Conservation (phyloP, 2,888 invertebrate genomes). For the Acronicta psi region DNA sequence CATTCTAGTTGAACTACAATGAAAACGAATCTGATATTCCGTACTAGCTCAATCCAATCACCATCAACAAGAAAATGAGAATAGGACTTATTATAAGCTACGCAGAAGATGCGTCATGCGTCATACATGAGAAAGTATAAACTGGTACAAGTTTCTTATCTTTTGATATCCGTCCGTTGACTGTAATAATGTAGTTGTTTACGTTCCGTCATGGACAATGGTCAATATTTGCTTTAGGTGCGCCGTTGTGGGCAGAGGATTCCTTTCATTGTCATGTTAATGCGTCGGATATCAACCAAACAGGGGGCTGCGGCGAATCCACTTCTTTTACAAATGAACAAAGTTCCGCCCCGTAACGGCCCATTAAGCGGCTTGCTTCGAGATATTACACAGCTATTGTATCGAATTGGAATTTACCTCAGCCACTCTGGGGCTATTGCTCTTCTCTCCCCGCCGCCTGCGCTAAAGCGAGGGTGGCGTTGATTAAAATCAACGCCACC, state of each 20-base stretch:
- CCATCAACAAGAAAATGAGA: too few relatives aligned
- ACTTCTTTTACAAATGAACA: conserved; percentile 68
- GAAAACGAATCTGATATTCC: too few relatives aligned
- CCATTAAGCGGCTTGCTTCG: conserved; percentile 72
- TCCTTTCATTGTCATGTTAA: conserved; percentile 69
- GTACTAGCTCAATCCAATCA: too few relatives aligned
- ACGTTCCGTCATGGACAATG: conserved; percentile 57
- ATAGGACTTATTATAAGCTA: too few relatives aligned
- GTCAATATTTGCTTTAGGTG: conserved; percentile 69
- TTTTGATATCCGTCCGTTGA: conserved; percentile 57
- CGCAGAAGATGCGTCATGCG: not conserved
- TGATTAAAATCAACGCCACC: conserved; percentile 77
- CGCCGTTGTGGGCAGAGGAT: conserved; percentile 43
- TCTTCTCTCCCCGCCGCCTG: conserved; percentile 55
- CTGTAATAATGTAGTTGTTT: conserved; percentile 59
- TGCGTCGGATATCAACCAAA: conserved; percentile 54
- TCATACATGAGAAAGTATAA: not conserved
- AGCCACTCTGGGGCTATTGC: conserved; percentile 62
- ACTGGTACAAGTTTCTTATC: conserved; percentile 41
- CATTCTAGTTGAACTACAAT: too few relatives aligned
- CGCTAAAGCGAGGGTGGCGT: too few relatives aligned
- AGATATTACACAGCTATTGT: conserved; percentile 74
- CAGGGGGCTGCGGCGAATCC: conserved; percentile 46
- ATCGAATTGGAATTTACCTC: conserved; percentile 76
- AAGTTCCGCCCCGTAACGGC: conserved; percentile 72